Percentiles rank a stretch among this genome's conserved stretches.
These are phyloP conservation scores for Brachionus paranguensis DNA, from an alignment of 1,140 invertebrate genomes.

Conservation along the genomic window DNA sequence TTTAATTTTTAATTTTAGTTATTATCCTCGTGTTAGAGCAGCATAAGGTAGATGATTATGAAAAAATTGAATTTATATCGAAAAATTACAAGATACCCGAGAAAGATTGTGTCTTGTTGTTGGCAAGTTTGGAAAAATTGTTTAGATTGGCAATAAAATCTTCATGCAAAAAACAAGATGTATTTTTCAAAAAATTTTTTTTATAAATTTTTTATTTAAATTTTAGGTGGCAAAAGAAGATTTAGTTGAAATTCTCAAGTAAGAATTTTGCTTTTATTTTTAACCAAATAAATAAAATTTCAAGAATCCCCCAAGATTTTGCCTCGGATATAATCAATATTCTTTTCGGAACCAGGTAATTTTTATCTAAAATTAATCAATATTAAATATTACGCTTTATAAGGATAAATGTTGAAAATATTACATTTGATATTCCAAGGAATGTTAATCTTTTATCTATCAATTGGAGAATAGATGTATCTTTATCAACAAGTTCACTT, in stretches of 20 bases:
- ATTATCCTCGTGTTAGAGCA: background rate
- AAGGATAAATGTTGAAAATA: background rate
- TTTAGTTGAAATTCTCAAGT: background rate
- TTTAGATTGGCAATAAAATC: background rate
- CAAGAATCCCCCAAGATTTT: background rate
- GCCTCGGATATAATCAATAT: background rate
- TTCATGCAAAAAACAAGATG: background rate
- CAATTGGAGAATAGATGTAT: constrained; percentile 28
- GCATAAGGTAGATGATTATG: too few relatives aligned
- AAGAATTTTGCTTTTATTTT: background rate
- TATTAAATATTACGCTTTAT: background rate
- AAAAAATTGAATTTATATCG: background rate
- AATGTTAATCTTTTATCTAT: background rate
- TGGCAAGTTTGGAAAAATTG: background rate
- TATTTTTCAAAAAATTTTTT: background rate
- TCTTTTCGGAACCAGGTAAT: background rate
- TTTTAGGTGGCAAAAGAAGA: constrained; percentile 4
- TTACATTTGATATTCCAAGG: background rate
- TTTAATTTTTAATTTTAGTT: too few relatives aligned
- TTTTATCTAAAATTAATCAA: background rate
- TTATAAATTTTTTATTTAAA: background rate
- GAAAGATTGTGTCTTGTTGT: background rate
- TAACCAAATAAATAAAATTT: background rate
- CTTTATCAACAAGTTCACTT: constrained; percentile 17
- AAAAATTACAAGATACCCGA: background rate